Evolutionary conservation across 1,140 invertebrate species (phyloP), one percentile per base, ranked within the genome.

Genomic region (Ptiloglossa arizonensis): DNA sequence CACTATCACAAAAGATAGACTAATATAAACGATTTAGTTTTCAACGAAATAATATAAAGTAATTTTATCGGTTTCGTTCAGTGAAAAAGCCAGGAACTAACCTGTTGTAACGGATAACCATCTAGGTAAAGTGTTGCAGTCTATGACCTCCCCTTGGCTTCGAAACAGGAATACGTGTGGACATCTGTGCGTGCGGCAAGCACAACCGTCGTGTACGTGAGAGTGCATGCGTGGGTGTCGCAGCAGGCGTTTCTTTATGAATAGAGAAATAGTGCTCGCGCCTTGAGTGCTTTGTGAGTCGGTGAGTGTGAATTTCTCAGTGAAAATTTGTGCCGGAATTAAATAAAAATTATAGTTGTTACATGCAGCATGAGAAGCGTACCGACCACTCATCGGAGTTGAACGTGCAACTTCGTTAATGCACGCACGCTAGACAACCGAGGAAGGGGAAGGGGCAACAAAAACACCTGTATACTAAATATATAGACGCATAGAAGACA

Each of bases 231-330:
- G 80, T 82, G 80, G 68, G 70, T 82, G 77, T 79, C 27, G 38
- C 32, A 78, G 76, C 80, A 79, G 80, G 77, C 80, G 77, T 82
- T 77, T 35, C 75, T 77, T 77, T 71, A 70, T 52, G 56, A 70
- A 71, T 71, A 70, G 75, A 77, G 67, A 54, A 70, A 62, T 71
- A 48, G 44, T 70, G 46, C 38, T 71, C 67, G 57, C 57, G 68
- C 56, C 38, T 77, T 19, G 75, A 77, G 75, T 62, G 68, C 9
- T 59, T 75, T 50, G 67, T 50, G 41, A 60, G 41, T 66, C 64
- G 32, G 46, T 38, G 44, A 59, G 64, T 68, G 57, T 35, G 19
- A 48, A 56, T 46, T 72, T 50, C 48, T 79, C 24, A 48, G 64
- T 77, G 79, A 66, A 79, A 81, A 71, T 2, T 56, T 60, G 60